phyloP scores from a whole-genome alignment of 2,797 vertebrate genomes.

The Craterocephalus amniculus region DNA sequence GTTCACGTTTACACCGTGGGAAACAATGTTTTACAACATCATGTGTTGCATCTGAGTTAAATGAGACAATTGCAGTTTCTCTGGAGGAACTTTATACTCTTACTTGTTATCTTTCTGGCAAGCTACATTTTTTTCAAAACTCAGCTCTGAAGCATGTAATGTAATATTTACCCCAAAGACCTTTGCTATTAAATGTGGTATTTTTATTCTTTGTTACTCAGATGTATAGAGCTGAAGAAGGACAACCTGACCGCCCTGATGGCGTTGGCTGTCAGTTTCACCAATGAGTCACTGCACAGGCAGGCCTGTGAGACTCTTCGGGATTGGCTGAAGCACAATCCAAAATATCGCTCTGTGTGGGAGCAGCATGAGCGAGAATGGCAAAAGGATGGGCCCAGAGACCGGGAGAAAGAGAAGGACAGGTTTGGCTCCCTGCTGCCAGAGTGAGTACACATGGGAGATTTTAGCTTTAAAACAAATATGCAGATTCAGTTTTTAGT shows the following conservation, averaged over 20 bases:
- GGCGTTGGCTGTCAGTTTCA: constrained; percentile 97
- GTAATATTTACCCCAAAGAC: background rate
- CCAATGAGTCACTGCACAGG: constrained; percentile 96
- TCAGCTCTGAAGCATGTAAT: too few relatives aligned
- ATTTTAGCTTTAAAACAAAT: background rate
- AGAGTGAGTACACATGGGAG: constrained; percentile 86
- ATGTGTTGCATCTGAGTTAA: background rate
- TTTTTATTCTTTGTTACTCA: constrained; percentile 54
- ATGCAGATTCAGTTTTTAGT: background rate
- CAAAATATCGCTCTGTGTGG: constrained; percentile 87
- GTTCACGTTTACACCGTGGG: background rate
- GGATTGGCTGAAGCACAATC: constrained; percentile 94
- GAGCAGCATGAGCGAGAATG: constrained; percentile 76
- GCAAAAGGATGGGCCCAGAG: constrained; percentile 67
- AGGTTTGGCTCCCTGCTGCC: constrained; percentile 90
- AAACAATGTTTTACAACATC: background rate
- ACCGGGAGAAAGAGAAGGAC: constrained; percentile 82
- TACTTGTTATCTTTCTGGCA: background rate
- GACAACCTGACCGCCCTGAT: constrained; percentile 95
- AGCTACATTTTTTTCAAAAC: background rate
- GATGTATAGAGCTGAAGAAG: constrained; percentile 95
- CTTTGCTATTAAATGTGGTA: background rate
- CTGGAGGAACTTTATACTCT: background rate
- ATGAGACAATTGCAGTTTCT: background rate
- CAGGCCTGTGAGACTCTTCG: constrained; percentile 96